Base-by-base conservation (phyloP, 2,888 invertebrate genomes). In the Petrolisthes cinctipes region DNA sequence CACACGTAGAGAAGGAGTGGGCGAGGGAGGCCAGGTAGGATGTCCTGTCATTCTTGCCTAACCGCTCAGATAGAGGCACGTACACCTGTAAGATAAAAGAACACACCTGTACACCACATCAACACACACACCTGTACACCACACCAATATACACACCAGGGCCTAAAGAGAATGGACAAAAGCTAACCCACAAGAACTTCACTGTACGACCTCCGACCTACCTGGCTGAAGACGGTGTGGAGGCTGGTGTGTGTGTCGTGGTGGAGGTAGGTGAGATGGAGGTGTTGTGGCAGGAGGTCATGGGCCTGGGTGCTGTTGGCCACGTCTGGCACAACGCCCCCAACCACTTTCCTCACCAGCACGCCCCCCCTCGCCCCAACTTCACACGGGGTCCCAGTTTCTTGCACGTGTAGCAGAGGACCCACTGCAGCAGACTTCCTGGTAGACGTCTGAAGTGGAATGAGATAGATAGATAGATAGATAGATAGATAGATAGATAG, bases 21-120 rank as follows among this genome's bases (percentile, higher is more conserved):
- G 87, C 54, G 61, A 87, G 80, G 66, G 79, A 84, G 7, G 83
- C 51, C 61, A 87, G 80, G 80, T 87, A 84, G n/a, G 83, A 73
- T 2, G 87, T 87, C 51, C 87, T 23, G 81, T 87, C 87, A 14
- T 20, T 83, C n/a, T 75, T 87, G 20, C 87, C 87, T 3, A 87
- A 84, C n/a, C 83, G 68, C 66, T 87, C 87, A 87, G 83, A 87
- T 9, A 87, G 61, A 51, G 87, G 87, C 75, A 83, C 17, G n/a
- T 84, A 84, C 57, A 87, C 71, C 87, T 87, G 73, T 0, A 23
- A 7, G 37, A 14, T 4, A 54, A 79, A n/a, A 4, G 37, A 37
- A 37, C 37, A 37, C 37, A 37, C 37, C 37, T 37, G 37, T 37
- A 37, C 37, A 37, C 37, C 37, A 37, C 37, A 37, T 2, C 37